A percentile compares a stretch with the other conserved stretches of the same genome.
Conservation (phyloP, 23 tunicate species). For the Styela plicata region DNA sequence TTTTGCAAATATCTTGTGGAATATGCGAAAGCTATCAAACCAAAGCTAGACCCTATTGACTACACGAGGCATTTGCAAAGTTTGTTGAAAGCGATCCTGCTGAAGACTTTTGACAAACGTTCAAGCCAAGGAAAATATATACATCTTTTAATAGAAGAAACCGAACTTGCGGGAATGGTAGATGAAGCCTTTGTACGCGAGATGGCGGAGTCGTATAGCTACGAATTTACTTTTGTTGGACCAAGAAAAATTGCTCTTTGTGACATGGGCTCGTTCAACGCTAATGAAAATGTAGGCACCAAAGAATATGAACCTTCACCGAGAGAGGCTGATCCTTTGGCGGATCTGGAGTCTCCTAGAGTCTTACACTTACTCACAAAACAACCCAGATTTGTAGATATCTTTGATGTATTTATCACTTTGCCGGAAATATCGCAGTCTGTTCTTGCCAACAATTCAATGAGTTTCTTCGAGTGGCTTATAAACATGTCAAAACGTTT, state of each 20-base stretch:
- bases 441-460: constrained; percentile 14
- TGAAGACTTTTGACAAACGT: background rate
- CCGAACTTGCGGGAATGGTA: background rate
- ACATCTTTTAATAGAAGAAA: background rate
- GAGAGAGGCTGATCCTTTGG: background rate
- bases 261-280: background rate
- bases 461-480: constrained; percentile 20
- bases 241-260: background rate
- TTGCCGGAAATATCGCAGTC: background rate
- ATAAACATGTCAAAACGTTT: constrained; percentile 4
- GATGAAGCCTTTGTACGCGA: background rate
- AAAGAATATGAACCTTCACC: background rate
- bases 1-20: constrained; percentile 1
- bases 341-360: constrained; percentile 18
- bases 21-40: background rate
- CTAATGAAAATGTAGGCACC: background rate
- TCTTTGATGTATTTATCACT: background rate
- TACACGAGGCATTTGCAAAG: background rate
- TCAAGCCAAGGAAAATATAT: background rate
- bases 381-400: constrained; percentile 1
- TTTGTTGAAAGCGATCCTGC: background rate
- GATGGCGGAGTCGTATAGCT: background rate
- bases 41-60: background rate
- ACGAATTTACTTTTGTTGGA: background rate
- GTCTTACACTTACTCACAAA: constrained; percentile 11